Evolutionary conservation across 2,888 invertebrate genomes (phyloP).

Genomic region (Celastrina argiolus): DNA sequence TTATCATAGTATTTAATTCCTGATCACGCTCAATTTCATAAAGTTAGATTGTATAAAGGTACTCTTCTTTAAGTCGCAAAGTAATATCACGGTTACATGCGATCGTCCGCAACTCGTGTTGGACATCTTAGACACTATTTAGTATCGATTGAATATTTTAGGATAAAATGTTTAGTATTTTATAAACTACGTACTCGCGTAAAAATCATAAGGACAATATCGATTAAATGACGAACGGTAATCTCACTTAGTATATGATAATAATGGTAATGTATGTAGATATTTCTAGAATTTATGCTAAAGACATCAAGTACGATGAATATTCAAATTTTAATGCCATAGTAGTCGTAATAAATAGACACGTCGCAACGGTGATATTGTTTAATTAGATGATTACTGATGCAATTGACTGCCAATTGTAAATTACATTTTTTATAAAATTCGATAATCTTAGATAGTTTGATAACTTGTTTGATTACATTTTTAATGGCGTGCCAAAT

Average conservation of each 20-base stretch:
- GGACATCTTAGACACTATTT: slow-evolving; percentile 64
- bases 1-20: slow-evolving; percentile 66
- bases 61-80: slow-evolving; percentile 46
- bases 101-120: slow-evolving; percentile 67
- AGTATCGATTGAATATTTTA: slow-evolving; percentile 55
- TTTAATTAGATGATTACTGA: slow-evolving; percentile 65
- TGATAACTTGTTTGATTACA: slow-evolving; percentile 66
- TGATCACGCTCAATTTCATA: slow-evolving; percentile 76
- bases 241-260: slow-evolving; percentile 57
- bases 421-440: slow-evolving; percentile 67
- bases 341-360: slow-evolving; percentile 47
- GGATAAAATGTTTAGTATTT: slow-evolving; percentile 70
- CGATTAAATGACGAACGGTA: slow-evolving; percentile 70
- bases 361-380: slow-evolving; percentile 65
- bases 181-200: slow-evolving; percentile 74
- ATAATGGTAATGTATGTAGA: slow-evolving; percentile 62
- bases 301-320: slow-evolving; percentile 48
- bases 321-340: slow-evolving; percentile 61
- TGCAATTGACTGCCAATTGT: slow-evolving; percentile 77
- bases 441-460: slow-evolving; percentile 71
- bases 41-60: slow-evolving; percentile 63
- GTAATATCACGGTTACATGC: slow-evolving; percentile 55
- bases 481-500: slow-evolving; percentile 70
- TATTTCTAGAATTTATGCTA: slow-evolving; percentile 56
- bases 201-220: slow-evolving; percentile 77